Conservation (phyloP, 2,888 invertebrate genomes). For the Amblyjoppa proteus region DNA sequence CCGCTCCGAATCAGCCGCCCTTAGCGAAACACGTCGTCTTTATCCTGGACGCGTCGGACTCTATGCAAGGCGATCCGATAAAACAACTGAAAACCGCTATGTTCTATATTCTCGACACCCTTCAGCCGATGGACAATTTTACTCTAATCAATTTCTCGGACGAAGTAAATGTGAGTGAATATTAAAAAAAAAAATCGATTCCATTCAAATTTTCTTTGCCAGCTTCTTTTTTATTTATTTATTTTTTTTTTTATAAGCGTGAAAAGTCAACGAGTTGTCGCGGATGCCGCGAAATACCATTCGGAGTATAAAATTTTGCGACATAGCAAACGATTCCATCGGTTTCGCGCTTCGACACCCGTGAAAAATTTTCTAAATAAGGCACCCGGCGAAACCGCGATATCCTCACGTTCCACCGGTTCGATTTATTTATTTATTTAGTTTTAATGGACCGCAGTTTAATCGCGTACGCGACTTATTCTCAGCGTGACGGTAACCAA, state of each 20-base stretch:
- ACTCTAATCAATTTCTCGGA: constrained; percentile 49
- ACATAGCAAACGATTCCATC: no score
- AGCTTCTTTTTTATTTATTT: neutral
- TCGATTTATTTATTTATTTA: neutral
- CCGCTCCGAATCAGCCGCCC: constrained; percentile 31
- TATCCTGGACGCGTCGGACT: constrained; percentile 47
- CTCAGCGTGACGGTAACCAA: constrained; percentile 19
- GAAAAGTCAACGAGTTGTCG: no score
- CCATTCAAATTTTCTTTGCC: no score
- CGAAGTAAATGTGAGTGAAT: constrained; percentile 41
- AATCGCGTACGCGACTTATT: constrained; percentile 10
- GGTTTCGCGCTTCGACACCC: constrained; percentile 10
- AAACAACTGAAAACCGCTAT: constrained; percentile 47
- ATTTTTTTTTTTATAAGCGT: neutral
- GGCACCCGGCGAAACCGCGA: neutral
- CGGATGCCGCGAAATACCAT: no score
- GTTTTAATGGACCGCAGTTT: neutral
- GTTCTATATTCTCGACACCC: constrained; percentile 35
- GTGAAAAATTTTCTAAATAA: neutral
- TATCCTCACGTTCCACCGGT: neutral
- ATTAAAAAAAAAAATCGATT: no score
- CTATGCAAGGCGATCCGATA: constrained; percentile 45
- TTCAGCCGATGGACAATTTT: constrained; percentile 44
- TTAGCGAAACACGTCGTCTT: constrained; percentile 53
- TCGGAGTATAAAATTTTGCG: neutral